Percentiles rank a stretch among this genome's conserved stretches.
Conservation (phyloP, 2,113 vertebrate species). For the Pycnonotus jocosus region DNA sequence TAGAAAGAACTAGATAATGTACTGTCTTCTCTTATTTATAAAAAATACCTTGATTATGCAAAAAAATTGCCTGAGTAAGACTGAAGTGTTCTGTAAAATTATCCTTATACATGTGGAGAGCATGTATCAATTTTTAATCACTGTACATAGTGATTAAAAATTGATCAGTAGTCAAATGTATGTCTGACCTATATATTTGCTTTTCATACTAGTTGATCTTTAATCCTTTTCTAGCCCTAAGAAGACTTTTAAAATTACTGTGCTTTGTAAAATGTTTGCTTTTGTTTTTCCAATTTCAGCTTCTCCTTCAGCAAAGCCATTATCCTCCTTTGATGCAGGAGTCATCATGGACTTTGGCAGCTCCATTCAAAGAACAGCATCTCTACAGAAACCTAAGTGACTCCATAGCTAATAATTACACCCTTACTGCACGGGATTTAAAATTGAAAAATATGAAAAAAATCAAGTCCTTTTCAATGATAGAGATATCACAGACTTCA, state of each 20-base stretch:
- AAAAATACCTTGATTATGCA: not conserved
- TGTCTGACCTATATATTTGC: not conserved
- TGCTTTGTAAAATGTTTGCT: not conserved
- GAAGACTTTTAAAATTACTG: not conserved
- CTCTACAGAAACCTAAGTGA: constrained; percentile 77
- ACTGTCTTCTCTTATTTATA: not conserved
- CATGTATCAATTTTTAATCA: no score
- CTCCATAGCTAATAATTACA: constrained; percentile 88
- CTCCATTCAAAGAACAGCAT: constrained; percentile 82
- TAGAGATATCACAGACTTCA: not conserved
- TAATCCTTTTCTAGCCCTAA: not conserved
- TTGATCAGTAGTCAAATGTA: not conserved
- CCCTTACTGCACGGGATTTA: constrained; percentile 69
- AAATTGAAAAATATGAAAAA: constrained; percentile 70
- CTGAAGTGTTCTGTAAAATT: not conserved
- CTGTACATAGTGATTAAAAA: not conserved
- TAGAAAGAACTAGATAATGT: not conserved
- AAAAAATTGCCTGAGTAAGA: not conserved
- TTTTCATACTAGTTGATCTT: not conserved
- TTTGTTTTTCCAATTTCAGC: constrained; percentile 53
- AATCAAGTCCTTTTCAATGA: not conserved
- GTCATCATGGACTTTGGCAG: constrained; percentile 73
- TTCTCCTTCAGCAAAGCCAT: constrained; percentile 53
- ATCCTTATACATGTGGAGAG: not conserved
- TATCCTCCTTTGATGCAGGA: constrained; percentile 83